Conservation (phyloP, 2,113 vertebrate genomes). For the Jaculus jaculus region DNA sequence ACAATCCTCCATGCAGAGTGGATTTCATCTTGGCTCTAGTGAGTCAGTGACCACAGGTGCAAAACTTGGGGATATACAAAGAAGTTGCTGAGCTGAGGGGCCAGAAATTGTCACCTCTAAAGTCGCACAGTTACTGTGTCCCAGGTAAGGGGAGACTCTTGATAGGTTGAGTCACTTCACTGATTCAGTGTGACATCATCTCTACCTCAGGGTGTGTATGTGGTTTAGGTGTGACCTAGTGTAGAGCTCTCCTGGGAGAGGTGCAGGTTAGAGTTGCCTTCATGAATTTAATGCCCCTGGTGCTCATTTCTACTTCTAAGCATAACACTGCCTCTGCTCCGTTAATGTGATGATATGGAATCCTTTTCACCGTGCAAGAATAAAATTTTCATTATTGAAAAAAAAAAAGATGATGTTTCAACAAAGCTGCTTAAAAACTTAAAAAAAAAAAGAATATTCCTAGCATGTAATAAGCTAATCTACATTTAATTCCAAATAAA, state of each 20-base stretch:
- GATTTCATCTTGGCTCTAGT: neutral
- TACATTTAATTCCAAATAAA: conserved; percentile 61
- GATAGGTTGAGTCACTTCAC: neutral
- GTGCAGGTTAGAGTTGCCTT: neutral
- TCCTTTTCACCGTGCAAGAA: neutral
- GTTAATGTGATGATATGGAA: conserved; percentile 26
- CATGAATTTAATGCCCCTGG: neutral
- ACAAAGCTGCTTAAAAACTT: conserved; percentile 37
- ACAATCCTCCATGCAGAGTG: neutral
- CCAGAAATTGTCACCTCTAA: neutral
- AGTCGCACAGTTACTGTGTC: neutral
- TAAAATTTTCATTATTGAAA: conserved; percentile 43
- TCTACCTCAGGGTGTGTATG: neutral
- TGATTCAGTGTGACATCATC: neutral
- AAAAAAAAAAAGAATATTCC: conserved; percentile 2
- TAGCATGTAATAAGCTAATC: neutral
- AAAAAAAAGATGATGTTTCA: conserved; percentile 17
- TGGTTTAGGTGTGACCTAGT: neutral
- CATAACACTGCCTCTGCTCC: neutral
- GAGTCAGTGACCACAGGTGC: neutral
- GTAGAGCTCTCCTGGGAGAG: neutral
- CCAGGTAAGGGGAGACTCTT: neutral
- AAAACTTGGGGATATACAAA: neutral
- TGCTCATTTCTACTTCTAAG: conserved; percentile 37
- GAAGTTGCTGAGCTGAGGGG: neutral